A percentile compares a stretch with the other conserved stretches of the same genome.
Evolutionary conservation across 2,113 vertebrate species (phyloP).

Genomic region (Atlantisia rogersi): DNA sequence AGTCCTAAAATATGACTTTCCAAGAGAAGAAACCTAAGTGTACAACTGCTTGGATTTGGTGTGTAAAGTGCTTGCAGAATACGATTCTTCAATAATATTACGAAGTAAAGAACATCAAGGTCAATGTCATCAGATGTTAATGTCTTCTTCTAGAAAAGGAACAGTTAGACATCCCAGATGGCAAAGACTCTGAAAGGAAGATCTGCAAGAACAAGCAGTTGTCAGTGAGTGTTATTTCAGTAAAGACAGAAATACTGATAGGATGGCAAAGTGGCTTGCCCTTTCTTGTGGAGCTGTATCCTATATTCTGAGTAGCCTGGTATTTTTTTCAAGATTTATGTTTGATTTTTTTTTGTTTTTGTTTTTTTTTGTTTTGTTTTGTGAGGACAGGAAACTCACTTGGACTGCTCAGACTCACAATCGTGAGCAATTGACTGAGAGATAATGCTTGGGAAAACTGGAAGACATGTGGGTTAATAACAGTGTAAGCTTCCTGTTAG

Average conservation of each 20-base stretch:
- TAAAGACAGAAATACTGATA: not conserved
- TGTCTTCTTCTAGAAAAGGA: not conserved
- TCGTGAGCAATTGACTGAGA: not conserved
- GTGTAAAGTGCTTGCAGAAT: not conserved
- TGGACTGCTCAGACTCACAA: not conserved
- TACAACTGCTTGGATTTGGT: not conserved
- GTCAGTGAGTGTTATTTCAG: not conserved
- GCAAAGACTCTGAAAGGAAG: not conserved
- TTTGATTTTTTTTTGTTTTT: not conserved
- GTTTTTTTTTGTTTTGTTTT: not conserved
- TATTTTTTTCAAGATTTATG: not conserved
- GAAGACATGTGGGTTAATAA: fast-evolving
- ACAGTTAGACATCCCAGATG: not conserved
- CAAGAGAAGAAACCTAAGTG: not conserved
- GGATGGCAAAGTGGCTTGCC: not conserved
- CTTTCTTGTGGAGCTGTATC: not conserved
- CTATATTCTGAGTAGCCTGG: not conserved
- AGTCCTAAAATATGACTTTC: not conserved
- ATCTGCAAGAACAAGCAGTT: not conserved
- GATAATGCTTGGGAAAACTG: not conserved
- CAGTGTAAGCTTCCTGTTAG: not conserved
- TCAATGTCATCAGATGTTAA: conserved; percentile 2
- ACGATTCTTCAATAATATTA: not conserved
- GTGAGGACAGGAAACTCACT: not conserved
- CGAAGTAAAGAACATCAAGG: not conserved